Evolutionary conservation across 2,888 invertebrate genomes (phyloP).

Genomic region (Sphaeridia pumilis): DNA sequence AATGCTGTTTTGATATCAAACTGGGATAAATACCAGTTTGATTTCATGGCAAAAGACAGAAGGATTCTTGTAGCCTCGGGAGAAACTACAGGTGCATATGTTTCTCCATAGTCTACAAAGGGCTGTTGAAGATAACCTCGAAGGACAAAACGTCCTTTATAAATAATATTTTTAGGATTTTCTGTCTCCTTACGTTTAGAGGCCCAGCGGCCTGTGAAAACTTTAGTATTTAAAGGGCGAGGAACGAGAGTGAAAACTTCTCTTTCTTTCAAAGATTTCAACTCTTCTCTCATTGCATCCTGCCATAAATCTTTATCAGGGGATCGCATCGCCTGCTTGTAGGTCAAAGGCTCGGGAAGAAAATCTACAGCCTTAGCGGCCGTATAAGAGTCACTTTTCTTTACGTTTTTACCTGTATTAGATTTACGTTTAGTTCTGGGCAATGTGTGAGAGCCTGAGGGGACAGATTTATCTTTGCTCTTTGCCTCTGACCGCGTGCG

Average conservation of each 20-base stretch:
- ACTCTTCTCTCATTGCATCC: background rate
- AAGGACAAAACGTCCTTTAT: background rate
- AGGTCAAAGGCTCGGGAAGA: background rate
- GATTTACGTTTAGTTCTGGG: too few relatives aligned
- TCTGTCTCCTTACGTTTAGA: background rate
- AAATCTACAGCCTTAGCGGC: too few relatives aligned
- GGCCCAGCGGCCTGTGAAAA: background rate
- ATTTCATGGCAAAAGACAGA: background rate
- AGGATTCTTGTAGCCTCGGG: background rate
- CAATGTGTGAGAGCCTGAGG: too few relatives aligned
- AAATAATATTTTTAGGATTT: background rate
- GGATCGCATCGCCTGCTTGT: background rate
- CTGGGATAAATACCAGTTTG: background rate
- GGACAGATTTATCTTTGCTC: too few relatives aligned
- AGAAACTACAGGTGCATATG: background rate
- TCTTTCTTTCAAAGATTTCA: background rate
- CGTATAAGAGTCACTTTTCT: too few relatives aligned
- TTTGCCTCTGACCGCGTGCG: too few relatives aligned
- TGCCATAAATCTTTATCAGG: background rate
- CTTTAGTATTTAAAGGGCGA: background rate
- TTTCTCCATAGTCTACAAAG: background rate
- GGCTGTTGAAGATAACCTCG: background rate
- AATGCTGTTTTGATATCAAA: background rate
- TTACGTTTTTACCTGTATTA: too few relatives aligned
- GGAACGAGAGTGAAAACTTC: background rate